Percentiles rank a stretch among this genome's conserved stretches.
Conservation (phyloP, 2,797 vertebrate species). For the Salarias fasciatus region DNA sequence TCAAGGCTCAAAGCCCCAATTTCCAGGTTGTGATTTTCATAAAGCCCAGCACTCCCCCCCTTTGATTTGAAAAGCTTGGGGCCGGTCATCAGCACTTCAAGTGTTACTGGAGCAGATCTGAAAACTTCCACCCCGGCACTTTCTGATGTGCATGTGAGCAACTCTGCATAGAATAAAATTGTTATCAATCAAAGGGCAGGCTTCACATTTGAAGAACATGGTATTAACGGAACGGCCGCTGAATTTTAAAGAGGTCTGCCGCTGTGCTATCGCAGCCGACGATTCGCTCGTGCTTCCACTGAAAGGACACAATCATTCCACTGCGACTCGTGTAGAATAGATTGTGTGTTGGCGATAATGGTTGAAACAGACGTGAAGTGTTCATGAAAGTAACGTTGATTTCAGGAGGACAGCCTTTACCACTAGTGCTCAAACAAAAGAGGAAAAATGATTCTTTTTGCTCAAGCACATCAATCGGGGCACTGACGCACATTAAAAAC, state of each 20-base stretch:
- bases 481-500: too few relatives aligned
- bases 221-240: background rate
- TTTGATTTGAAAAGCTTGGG: constrained; percentile 46
- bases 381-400: background rate
- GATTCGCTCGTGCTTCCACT: background rate
- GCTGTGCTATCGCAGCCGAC: background rate
- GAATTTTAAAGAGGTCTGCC: background rate
- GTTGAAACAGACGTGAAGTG: background rate
- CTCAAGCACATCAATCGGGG: background rate
- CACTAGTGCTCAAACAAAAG: background rate
- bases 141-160: constrained; percentile 7
- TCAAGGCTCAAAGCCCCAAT: constrained; percentile 34
- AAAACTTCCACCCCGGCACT: background rate
- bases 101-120: constrained; percentile 27
- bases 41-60: constrained; percentile 7
- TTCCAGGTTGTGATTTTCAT: constrained; percentile 51
- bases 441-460: background rate
- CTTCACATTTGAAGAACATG: background rate
- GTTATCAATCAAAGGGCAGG: constrained; percentile 1
- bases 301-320: background rate
- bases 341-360: background rate
- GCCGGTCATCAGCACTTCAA: constrained; percentile 41
- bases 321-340: background rate
- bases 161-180: background rate
- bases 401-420: background rate